Evolutionary conservation across 2,113 vertebrate genomes (phyloP), one percentile per base, ranked within the genome.

Genomic region (Rhynchopsitta pachyrhyncha): DNA sequence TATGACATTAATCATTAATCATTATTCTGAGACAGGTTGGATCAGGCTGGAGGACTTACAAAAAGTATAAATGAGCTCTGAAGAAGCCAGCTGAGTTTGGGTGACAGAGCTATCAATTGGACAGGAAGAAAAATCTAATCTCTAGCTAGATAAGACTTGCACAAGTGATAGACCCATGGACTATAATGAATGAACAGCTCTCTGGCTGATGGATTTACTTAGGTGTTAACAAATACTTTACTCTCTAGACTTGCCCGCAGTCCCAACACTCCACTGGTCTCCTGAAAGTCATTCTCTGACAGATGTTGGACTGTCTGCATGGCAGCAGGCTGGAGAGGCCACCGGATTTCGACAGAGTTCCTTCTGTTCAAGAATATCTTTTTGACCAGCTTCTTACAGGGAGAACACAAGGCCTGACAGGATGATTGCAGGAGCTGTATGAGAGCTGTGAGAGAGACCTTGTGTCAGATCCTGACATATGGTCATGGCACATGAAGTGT

Each of bases 381-480:
- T n/a, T 27, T 27, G 22, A 35, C 16, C 0, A 1, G 29, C 41
- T 50, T 17, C 67, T 35, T n/a, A 19, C 33, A 9, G 9, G 35
- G 47, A 44, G 23, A n/a, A 20, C 7, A 7, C 0, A 0, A 46
- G 11, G 39, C 31, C 19, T 7, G 12, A 1, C 15, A 7, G 35
- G 17, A 6, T 14, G 28, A 4, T 10, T 9, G n/a, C n/a, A 37
- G 62, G 70, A 22, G 11, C 55, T 35, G 33, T 35, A 35, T 35
- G 33, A 14, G 33, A n/a, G 57, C 57, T 59, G 57, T 15, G 33
- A 23, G 14, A 35, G 57, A 35, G 76, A 59, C 37, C 20, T 52
- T 20, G 33, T 0, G 0, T 20, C 44, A 24, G 15, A 49, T 64
- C 13, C 33, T 0, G 1, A 3, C 28, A 44, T n/a, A 35, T n/a